phyloP scores from a whole-genome alignment of 2,888 invertebrate genomes.

The Ichneumoninae sp. region DNA sequence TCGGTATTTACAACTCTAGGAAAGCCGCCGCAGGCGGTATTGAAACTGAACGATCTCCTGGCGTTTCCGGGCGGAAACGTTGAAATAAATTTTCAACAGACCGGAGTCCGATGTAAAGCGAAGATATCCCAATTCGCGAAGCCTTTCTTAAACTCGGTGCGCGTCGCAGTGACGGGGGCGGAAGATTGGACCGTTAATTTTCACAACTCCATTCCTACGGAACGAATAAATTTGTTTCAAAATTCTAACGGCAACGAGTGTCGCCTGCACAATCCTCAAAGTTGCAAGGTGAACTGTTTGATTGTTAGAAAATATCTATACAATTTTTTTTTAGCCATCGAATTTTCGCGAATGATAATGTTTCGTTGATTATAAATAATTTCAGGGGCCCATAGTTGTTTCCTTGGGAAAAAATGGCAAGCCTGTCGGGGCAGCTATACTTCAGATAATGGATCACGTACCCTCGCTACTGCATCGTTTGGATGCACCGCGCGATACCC shows the following conservation, averaged over 20 bases:
- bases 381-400: constrained; percentile 76
- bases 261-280: constrained; percentile 77
- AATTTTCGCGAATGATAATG: neutral
- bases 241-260: constrained; percentile 72
- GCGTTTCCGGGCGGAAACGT: constrained; percentile 69
- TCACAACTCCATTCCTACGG: constrained; percentile 72
- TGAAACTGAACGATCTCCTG: constrained; percentile 69
- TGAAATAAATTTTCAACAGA: constrained; percentile 72
- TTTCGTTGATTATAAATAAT: constrained; percentile 34
- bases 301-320: neutral
- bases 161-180: constrained; percentile 67
- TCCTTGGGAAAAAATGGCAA: constrained; percentile 72
- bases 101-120: constrained; percentile 68
- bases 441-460: constrained; percentile 73
- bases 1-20: constrained; percentile 64
- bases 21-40: constrained; percentile 61
- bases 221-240: constrained; percentile 75
- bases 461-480: constrained; percentile 72
- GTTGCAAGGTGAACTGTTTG: constrained; percentile 61
- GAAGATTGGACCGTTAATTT: constrained; percentile 72
- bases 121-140: constrained; percentile 71
- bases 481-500: constrained; percentile 30
- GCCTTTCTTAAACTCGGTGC: constrained; percentile 76
- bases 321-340: neutral
- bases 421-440: constrained; percentile 70